Conservation (phyloP, 2,888 invertebrate species). For the Galeopsomyia nigrocyanea region DNA sequence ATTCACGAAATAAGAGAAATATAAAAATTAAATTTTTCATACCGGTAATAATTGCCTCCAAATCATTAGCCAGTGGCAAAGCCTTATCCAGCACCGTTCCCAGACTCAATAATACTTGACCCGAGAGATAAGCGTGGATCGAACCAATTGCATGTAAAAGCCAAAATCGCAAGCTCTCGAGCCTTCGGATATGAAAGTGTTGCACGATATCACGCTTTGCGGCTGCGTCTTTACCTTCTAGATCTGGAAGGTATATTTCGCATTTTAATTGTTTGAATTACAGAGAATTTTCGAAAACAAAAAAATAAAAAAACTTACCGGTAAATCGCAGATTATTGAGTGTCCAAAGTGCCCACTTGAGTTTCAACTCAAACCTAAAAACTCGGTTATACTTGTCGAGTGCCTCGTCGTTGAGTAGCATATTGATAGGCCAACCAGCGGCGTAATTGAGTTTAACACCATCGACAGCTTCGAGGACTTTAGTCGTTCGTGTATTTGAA, state of each 20-base stretch:
- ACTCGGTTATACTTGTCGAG: conserved; percentile 66
- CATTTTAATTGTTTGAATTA: neutral
- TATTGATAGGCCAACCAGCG: conserved; percentile 67
- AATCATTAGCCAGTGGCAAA: conserved; percentile 59
- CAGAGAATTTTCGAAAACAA: neutral
- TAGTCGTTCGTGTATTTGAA: conserved; percentile 54
- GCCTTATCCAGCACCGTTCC: conserved; percentile 61
- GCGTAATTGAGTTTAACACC: conserved; percentile 63
- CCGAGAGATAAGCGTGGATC: conserved; percentile 71
- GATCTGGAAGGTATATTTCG: conserved; percentile 20
- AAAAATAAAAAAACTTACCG: conserved; percentile 53
- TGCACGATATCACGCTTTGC: conserved; percentile 52
- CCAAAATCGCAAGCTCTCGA: conserved; percentile 72
- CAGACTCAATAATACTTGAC: conserved; percentile 69
- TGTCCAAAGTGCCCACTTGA: conserved; percentile 72
- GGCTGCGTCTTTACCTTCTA: conserved; percentile 16
- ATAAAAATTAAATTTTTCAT: conserved; percentile 2
- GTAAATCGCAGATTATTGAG: conserved; percentile 69
- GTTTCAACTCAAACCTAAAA: conserved; percentile 71
- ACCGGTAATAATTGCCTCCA: conserved; percentile 60
- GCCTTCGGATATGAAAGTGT: conserved; percentile 65
- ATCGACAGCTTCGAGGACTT: conserved; percentile 62
- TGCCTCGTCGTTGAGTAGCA: conserved; percentile 62
- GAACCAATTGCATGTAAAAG: conserved; percentile 71
- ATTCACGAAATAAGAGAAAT: neutral